Percentiles rank a stretch among this genome's conserved stretches.
These are phyloP conservation scores for Dunckerocampus dactyliophorus DNA, from an alignment of 2,113 vertebrate species.

Conservation along the genomic window DNA sequence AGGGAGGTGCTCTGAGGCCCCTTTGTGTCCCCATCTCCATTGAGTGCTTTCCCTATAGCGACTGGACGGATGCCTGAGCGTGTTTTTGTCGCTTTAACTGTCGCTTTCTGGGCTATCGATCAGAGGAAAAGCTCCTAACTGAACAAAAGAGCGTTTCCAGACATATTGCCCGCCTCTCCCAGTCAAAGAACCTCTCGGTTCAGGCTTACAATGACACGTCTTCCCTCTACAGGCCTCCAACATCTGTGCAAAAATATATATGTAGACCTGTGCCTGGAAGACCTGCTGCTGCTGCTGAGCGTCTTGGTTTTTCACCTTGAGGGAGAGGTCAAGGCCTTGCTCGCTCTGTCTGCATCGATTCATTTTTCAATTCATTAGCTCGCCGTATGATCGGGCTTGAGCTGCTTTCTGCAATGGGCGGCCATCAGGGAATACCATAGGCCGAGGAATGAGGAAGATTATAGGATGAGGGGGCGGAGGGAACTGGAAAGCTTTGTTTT, in stretches of 20 bases:
- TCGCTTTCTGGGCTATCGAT: constrained; percentile 60
- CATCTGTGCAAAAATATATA: constrained; percentile 72
- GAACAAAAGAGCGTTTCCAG: constrained; percentile 69
- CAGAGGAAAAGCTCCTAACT: constrained; percentile 58
- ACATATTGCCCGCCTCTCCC: constrained; percentile 54
- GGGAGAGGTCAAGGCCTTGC: constrained; percentile 68
- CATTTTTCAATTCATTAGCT: constrained; percentile 78
- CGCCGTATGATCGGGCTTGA: constrained; percentile 71
- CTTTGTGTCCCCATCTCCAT: constrained; percentile 67
- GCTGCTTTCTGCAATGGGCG: constrained; percentile 69
- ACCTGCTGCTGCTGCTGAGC: constrained; percentile 64
- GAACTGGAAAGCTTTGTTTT: constrained; percentile 52
- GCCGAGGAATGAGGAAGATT: constrained; percentile 61
- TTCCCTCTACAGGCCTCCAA: constrained; percentile 61
- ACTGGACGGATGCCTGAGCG: constrained; percentile 59
- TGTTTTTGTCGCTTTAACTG: constrained; percentile 58
- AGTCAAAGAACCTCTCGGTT: constrained; percentile 53
- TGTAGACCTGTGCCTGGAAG: constrained; percentile 66
- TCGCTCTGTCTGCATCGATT: constrained; percentile 73
- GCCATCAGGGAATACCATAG: constrained; percentile 70
- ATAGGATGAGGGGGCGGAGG: constrained; percentile 46
- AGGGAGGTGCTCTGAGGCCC: constrained; percentile 43
- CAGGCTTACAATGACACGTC: constrained; percentile 55
- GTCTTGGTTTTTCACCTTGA: constrained; percentile 73
- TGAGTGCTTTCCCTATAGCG: constrained; percentile 63